Percentiles rank a stretch among this genome's conserved stretches.
Evolutionary conservation across 1,140 invertebrate genomes (phyloP).

Genomic region (Colletes latitarsis): DNA sequence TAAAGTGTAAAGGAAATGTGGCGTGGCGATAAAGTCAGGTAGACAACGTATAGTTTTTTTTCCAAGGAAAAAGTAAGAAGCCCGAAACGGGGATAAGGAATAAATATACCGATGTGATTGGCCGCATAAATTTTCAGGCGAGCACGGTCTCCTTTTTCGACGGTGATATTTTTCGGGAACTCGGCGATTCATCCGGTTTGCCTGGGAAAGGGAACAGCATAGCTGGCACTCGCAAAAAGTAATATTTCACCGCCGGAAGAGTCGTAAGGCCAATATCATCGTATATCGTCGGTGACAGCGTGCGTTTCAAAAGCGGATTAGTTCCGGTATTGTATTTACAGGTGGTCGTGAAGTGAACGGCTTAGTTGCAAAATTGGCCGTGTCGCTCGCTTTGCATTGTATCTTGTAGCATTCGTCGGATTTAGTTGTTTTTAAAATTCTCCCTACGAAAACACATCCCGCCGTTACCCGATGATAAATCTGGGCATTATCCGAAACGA

Average conservation of each 20-base stretch:
- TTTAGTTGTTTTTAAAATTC: slow-evolving; percentile 47
- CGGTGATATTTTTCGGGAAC: slow-evolving; percentile 9
- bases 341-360: slow-evolving; percentile 61
- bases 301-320: slow-evolving; percentile 66
- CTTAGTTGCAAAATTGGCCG: slow-evolving; percentile 61
- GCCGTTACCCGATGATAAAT: slow-evolving; percentile 18
- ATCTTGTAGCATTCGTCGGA: slow-evolving; percentile 36
- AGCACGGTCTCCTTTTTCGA: background rate
- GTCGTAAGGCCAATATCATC: slow-evolving; percentile 61
- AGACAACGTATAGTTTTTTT: background rate
- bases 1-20: too few relatives aligned
- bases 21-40: too few relatives aligned
- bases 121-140: background rate
- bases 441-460: background rate
- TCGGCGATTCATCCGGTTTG: slow-evolving; percentile 34
- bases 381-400: slow-evolving; percentile 49
- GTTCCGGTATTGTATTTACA: slow-evolving; percentile 65
- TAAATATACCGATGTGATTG: background rate
- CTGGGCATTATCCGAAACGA: too few relatives aligned
- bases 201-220: background rate
- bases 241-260: slow-evolving; percentile 51
- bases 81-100: background rate
- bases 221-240: slow-evolving; percentile 52
- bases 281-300: slow-evolving; percentile 51
- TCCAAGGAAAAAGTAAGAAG: background rate